Percentiles rank a stretch among this genome's conserved stretches.
Conservation (phyloP, 1,140 invertebrate species). For the Pomacea maculata region DNA sequence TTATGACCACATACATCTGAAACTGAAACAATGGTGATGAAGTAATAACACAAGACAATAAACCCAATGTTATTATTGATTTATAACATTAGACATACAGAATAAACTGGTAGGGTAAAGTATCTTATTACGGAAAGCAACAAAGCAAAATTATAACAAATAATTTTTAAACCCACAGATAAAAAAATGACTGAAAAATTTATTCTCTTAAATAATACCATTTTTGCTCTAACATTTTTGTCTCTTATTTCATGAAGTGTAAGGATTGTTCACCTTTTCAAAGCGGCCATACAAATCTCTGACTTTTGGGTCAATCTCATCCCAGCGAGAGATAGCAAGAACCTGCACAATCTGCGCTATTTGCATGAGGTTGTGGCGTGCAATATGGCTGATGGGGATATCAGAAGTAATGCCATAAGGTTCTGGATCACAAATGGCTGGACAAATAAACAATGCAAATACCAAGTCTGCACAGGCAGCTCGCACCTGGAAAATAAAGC, state of each 20-base stretch:
- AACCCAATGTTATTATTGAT: too few species aligned
- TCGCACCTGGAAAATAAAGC: constrained; percentile 61
- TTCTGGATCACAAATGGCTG: constrained; percentile 95
- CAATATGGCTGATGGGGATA: constrained; percentile 89
- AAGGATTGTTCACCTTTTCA: constrained; percentile 70
- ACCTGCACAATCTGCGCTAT: constrained; percentile 88
- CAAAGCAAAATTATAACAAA: not conserved
- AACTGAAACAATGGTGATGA: too few species aligned
- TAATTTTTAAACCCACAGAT: not conserved
- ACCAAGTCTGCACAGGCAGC: constrained; percentile 89
- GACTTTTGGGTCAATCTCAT: constrained; percentile 78
- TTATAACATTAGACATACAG: too few species aligned
- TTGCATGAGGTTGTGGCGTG: constrained; percentile 92
- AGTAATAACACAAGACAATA: too few species aligned
- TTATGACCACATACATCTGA: too few species aligned
- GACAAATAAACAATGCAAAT: constrained; percentile 94
- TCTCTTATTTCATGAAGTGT: not conserved
- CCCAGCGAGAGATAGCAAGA: constrained; percentile 84
- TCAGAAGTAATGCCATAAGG: constrained; percentile 91
- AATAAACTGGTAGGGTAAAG: too few species aligned
- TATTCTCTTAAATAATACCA: not conserved
- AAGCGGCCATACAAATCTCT: constrained; percentile 80
- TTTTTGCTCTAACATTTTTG: not conserved
- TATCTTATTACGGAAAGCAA: not conserved
- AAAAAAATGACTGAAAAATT: not conserved